Percentiles rank a stretch among this genome's conserved stretches.
These are phyloP conservation scores for Drosophila navojoa DNA, from an alignment of 1,140 invertebrate species.

Conservation along the genomic window DNA sequence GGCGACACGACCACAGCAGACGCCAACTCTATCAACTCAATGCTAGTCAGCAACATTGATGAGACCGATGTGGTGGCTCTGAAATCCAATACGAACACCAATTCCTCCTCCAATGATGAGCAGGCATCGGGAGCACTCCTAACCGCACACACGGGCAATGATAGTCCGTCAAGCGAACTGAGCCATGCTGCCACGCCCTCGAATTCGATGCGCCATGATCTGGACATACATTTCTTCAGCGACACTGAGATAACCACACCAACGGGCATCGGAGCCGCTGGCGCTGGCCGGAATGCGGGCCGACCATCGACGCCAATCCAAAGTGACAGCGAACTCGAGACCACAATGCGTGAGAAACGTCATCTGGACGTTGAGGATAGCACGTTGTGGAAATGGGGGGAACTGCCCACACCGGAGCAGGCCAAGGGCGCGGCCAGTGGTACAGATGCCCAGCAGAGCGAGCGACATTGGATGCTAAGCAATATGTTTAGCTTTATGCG, in stretches of 20 bases:
- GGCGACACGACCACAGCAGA: slow-evolving; percentile 52
- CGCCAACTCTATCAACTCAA: slow-evolving; percentile 57
- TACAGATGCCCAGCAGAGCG: slow-evolving; percentile 84
- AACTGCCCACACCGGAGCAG: slow-evolving; percentile 90
- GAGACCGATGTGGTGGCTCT: slow-evolving; percentile 49
- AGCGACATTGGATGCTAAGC: slow-evolving; percentile 91
- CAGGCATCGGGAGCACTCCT: slow-evolving; percentile 59
- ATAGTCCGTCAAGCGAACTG: slow-evolving; percentile 60
- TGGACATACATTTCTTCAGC: slow-evolving; percentile 95
- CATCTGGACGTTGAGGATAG: slow-evolving; percentile 84
- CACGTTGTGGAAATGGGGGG: slow-evolving; percentile 97
- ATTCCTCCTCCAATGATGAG: slow-evolving; percentile 73
- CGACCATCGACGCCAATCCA: slow-evolving; percentile 92
- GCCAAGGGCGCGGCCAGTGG: slow-evolving; percentile 37
- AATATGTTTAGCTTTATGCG: slow-evolving; percentile 97
- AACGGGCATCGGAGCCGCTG: slow-evolving; percentile 38
- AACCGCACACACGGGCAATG: slow-evolving; percentile 62
- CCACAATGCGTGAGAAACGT: slow-evolving; percentile 86
- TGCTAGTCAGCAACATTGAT: slow-evolving; percentile 65
- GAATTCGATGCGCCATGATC: slow-evolving; percentile 77
- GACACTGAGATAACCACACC: slow-evolving; percentile 90
- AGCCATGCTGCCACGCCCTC: slow-evolving; percentile 49
- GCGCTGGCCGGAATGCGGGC: slow-evolving; percentile 83
- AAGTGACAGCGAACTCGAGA: slow-evolving; percentile 97
- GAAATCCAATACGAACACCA: slow-evolving; percentile 41